Evolutionary conservation across 2,888 invertebrate species (phyloP).

Genomic region (Panopea generosa): DNA sequence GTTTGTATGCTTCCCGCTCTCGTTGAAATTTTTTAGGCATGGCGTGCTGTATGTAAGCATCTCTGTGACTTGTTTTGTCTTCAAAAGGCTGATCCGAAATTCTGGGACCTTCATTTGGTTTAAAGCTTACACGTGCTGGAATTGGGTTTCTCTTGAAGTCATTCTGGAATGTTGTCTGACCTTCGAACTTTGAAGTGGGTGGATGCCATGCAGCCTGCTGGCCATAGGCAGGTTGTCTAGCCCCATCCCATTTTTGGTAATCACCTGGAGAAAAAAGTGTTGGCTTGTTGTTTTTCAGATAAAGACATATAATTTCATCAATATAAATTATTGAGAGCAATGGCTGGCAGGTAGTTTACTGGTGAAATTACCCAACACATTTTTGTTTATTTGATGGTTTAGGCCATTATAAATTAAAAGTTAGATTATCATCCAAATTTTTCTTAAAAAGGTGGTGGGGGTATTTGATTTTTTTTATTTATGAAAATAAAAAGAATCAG

Average conservation of each 20-base stretch:
- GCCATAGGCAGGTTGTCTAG: constrained; percentile 62
- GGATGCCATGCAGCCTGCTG: constrained; percentile 76
- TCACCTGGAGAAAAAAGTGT: constrained; percentile 73
- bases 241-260: constrained; percentile 81
- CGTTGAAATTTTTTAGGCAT: constrained; percentile 73
- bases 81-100: constrained; percentile 82
- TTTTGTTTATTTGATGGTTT: too few species aligned
- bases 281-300: too few species aligned
- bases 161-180: constrained; percentile 81
- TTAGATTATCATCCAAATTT: too few species aligned
- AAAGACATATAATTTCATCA: too few species aligned
- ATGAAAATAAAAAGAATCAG: too few species aligned
- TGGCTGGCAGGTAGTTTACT: too few species aligned
- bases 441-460: too few species aligned
- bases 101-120: constrained; percentile 78
- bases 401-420: too few species aligned
- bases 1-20: constrained; percentile 77
- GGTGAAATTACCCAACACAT: too few species aligned
- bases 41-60: constrained; percentile 82
- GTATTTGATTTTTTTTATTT: too few species aligned
- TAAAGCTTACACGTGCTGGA: constrained; percentile 76
- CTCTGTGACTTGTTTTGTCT: constrained; percentile 82
- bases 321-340: too few species aligned
- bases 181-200: constrained; percentile 81
- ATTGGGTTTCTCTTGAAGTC: constrained; percentile 80